These are phyloP conservation scores for Amazona vittata DNA, from an alignment of 2,113 vertebrate genomes.

Conservation along the genomic window DNA sequence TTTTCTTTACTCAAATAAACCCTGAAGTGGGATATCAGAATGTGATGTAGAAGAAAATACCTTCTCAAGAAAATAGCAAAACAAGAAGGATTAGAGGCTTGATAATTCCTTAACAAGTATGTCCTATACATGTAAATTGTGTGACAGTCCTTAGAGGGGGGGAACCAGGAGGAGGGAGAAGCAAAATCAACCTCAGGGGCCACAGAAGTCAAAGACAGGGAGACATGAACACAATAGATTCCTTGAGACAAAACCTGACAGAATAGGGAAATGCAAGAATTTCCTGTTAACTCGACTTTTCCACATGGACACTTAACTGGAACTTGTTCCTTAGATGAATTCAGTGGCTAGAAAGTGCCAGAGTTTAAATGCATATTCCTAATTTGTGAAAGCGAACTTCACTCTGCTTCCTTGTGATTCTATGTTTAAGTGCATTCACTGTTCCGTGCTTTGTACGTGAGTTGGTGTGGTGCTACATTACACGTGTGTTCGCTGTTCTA, in stretches of 20 bases:
- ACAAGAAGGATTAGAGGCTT: neutral
- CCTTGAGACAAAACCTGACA: neutral
- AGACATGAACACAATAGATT: neutral
- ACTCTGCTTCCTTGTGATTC: neutral
- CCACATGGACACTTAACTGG: neutral
- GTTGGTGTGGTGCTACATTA: neutral
- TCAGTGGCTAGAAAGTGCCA: neutral
- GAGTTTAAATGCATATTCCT: neutral
- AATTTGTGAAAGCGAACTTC: neutral
- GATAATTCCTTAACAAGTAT: neutral
- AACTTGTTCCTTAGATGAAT: neutral
- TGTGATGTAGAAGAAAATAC: neutral
- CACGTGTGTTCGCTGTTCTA: neutral
- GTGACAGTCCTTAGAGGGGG: neutral
- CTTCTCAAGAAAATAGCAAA: constrained; percentile 9
- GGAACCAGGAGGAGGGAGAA: neutral
- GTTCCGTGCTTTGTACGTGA: neutral
- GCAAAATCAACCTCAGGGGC: neutral
- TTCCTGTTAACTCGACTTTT: neutral
- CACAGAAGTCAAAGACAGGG: neutral
- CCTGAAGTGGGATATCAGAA: neutral
- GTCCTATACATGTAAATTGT: neutral
- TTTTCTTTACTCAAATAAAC: neutral
- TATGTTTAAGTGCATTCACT: neutral
- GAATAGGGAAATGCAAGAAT: neutral